Percentiles rank a stretch among this genome's conserved stretches.
phyloP scores from a whole-genome alignment of 1,140 invertebrate species.

The Lordiphosa collinella region DNA sequence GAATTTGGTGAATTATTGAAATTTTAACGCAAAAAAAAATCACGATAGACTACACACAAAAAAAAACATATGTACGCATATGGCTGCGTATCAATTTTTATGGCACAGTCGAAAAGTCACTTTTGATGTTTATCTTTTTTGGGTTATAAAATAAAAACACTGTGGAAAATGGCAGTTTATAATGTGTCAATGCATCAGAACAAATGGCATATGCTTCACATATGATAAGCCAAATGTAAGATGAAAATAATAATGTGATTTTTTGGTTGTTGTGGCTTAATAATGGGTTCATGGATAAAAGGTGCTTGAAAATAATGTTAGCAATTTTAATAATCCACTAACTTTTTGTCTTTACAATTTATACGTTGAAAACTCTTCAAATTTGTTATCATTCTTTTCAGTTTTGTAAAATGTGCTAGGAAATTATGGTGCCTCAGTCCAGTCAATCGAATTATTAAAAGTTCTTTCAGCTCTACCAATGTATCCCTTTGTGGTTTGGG shows the following conservation, averaged over 20 bases:
- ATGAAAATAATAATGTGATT: slow-evolving; percentile 4
- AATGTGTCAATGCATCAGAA: slow-evolving; percentile 29
- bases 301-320: no score
- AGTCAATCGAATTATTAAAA: no score
- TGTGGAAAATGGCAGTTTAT: slow-evolving; percentile 16
- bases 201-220: slow-evolving; percentile 8
- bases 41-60: slow-evolving; percentile 14
- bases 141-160: slow-evolving; percentile 44
- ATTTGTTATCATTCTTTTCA: no score
- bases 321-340: no score
- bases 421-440: no score
- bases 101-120: slow-evolving; percentile 56
- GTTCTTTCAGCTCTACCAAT: no score
- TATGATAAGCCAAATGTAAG: slow-evolving; percentile 3
- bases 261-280: no score
- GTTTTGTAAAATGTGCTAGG: no score
- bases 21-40: slow-evolving; percentile 43
- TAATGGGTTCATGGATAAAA: no score
- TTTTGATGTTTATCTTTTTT: slow-evolving; percentile 64
- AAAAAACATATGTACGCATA: slow-evolving; percentile 17
- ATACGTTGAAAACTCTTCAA: no score
- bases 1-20: slow-evolving; percentile 55
- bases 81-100: slow-evolving; percentile 59
- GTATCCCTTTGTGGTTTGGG: no score
- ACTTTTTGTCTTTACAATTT: no score